Base-by-base conservation (phyloP, 2,113 vertebrate genomes). In the Sterna hirundo region DNA sequence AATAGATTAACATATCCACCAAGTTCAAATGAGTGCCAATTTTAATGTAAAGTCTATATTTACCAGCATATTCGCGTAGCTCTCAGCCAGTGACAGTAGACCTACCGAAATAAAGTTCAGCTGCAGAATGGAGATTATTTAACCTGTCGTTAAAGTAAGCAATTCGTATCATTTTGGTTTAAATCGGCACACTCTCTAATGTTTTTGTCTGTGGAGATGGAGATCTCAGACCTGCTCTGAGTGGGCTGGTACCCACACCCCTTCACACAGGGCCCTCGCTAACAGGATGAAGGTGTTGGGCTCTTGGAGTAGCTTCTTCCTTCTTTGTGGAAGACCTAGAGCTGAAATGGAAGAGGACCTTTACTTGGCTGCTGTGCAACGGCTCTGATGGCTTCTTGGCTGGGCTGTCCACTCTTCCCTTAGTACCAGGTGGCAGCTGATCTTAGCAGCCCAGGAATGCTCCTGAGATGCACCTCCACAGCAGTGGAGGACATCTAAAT, bases 1-100 rank as follows among this genome's bases (percentile, higher is more conserved):
- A 93, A 79, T 83, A 95, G 90, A 96, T 97, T 94, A 92, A 52
- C 83, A 88, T 69, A 94, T 46, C 83, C 66, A 88, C 52, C 75
- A 13, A 32, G 79, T 85, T 92, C 27, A 90, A 90, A 93, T 1
- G 54, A 90, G 49, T 90, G 94, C 32, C 79, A 83, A 34, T 90
- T 87, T 90, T 83, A 79, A 90, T 79, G 29, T 80, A 72, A 95
- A 90, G 36, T 52, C 90, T 93, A 15, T 93, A 88, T 93, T 96
- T 96, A 69, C 61, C 85, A 93, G 62, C 47, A 21, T 27, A 34
- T 79, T 76, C 20, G 0, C 88, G 69, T 14, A 52, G 49, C 14
- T 51, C 61, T 65, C 38, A 64, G 85, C 62, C 85, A 72, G 9
- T 76, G 71, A 34, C 83, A 72, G 70, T 27, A 85, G 90, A 85